Evolutionary conservation across 1,140 invertebrate genomes (phyloP).

Genomic region (Drosophila repletoides): DNA sequence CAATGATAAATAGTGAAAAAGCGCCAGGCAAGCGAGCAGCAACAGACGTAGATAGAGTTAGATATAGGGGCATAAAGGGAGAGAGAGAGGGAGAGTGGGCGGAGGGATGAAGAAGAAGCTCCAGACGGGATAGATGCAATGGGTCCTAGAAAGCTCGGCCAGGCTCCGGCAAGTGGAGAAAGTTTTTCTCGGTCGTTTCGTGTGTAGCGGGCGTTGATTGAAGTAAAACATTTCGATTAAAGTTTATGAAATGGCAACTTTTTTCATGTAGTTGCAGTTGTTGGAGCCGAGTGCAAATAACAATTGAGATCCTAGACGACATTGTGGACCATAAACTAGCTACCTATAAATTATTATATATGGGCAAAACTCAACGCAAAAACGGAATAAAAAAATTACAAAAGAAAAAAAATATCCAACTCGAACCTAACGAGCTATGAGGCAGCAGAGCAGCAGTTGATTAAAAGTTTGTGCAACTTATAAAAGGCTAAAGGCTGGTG

Average conservation of each 20-base stretch:
- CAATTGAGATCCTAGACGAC: slow-evolving; percentile 43
- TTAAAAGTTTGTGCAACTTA: slow-evolving; percentile 71
- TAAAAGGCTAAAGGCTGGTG: slow-evolving; percentile 13
- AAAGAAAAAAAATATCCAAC: neutral
- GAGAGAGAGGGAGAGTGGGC: neutral
- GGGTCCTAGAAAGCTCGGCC: slow-evolving; percentile 12
- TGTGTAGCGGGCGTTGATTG: slow-evolving; percentile 56
- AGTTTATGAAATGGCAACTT: slow-evolving; percentile 75
- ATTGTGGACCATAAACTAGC: slow-evolving; percentile 58
- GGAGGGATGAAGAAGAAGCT: slow-evolving; percentile 23
- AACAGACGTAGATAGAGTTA: slow-evolving; percentile 14
- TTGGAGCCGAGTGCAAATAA: slow-evolving; percentile 37
- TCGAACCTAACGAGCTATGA: slow-evolving; percentile 35
- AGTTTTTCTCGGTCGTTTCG: slow-evolving; percentile 56
- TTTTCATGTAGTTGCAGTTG: slow-evolving; percentile 16
- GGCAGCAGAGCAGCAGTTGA: slow-evolving; percentile 59
- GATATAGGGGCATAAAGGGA: neutral
- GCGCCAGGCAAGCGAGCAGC: slow-evolving; percentile 62
- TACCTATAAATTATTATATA: slow-evolving; percentile 55
- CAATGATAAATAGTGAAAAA: slow-evolving; percentile 81
- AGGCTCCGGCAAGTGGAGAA: slow-evolving; percentile 66
- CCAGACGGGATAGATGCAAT: slow-evolving; percentile 18
- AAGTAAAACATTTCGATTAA: slow-evolving; percentile 81
- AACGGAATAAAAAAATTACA: neutral
- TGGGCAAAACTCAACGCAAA: slow-evolving; percentile 29